A percentile compares a stretch with the other conserved stretches of the same genome.
These are phyloP conservation scores for Globia sparganii DNA, from an alignment of 2,888 invertebrate species.

Conservation along the genomic window DNA sequence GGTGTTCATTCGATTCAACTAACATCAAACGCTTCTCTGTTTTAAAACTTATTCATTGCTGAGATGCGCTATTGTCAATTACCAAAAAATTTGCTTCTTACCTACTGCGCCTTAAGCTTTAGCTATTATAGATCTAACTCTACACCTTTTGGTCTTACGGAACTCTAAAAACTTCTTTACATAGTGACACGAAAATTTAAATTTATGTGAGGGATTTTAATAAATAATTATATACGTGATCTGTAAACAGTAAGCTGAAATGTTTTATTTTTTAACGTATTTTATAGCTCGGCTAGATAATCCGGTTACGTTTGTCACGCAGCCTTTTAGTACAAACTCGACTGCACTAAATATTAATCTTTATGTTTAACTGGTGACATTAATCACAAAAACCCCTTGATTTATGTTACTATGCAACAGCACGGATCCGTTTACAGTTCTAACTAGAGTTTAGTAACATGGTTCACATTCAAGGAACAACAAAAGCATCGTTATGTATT, in stretches of 20 bases:
- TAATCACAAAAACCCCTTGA: slow-evolving; percentile 88
- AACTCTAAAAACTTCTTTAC: slow-evolving; percentile 66
- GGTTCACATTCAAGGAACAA: slow-evolving; percentile 73
- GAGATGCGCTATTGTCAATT: neutral
- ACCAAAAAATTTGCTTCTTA: neutral
- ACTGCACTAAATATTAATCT: slow-evolving; percentile 88
- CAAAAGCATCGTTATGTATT: slow-evolving; percentile 80
- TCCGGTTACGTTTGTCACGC: slow-evolving; percentile 80
- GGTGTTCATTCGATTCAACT: neutral
- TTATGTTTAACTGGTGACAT: slow-evolving; percentile 87
- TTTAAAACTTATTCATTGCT: neutral
- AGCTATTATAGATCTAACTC: slow-evolving; percentile 1
- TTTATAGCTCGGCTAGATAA: slow-evolving; percentile 78
- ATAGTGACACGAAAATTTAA: slow-evolving; percentile 69
- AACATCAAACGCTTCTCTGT: neutral
- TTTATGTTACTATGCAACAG: slow-evolving; percentile 81
- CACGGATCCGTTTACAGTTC: slow-evolving; percentile 79
- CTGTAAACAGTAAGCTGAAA: slow-evolving; percentile 87
- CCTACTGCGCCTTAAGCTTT: neutral
- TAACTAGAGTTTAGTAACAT: slow-evolving; percentile 72
- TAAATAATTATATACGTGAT: slow-evolving; percentile 84
- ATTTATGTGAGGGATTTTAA: slow-evolving; percentile 87
- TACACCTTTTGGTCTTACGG: slow-evolving; percentile 16
- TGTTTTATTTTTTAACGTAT: slow-evolving; percentile 80
- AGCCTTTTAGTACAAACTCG: slow-evolving; percentile 72